Evolutionary conservation across 2,797 vertebrate genomes (phyloP), one percentile per base, ranked within the genome.

Genomic region (Spheniscus humboldti): DNA sequence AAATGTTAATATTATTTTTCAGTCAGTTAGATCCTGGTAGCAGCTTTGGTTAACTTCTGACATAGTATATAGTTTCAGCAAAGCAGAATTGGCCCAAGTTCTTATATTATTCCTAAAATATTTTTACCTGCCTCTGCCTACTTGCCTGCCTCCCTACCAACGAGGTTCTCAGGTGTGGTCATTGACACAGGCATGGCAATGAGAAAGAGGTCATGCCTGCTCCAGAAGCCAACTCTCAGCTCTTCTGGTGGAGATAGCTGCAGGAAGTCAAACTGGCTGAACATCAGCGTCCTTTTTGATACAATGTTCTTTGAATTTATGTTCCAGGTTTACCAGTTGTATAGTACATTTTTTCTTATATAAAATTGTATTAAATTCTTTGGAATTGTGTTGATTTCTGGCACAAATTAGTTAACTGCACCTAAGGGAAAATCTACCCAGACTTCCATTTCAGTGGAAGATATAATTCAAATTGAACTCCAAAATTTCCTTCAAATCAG

Each of bases 171-270:
- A 35, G n/a, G 18, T 62, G 22, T 16, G 6, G 13, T 37, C 31
- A 47, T 5, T 63, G 31, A 48, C 18, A 20, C 4, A 52, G 33
- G 3, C 3, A 13, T 0, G 4, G 9, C 7, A 47, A 24, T 7
- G 11, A 23, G 35, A 48, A 88, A 41, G n/a, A 10, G 11, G 47
- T n/a, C 25, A 15, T 18, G 5, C 5, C 11, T 63, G 41, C 22
- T 84, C 48, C 41, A 33, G 62, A 5, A 73, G 7, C 3, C 43
- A 79, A 0, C 3, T 15, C n/a, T 57, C 47, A 8, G 27, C 10
- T 59, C 3, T n/a, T 78, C 13, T 5, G 1, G 15, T 31, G 7
- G 39, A 66, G 39, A n/a, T 0, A 35, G 18, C 18, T 41, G 7
- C 18, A 68, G 35, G 24, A 73, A 67, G 14, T 43, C 35, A 48